These are phyloP conservation scores for Philereme transversata DNA, from an alignment of 2,888 invertebrate genomes.

Conservation along the genomic window DNA sequence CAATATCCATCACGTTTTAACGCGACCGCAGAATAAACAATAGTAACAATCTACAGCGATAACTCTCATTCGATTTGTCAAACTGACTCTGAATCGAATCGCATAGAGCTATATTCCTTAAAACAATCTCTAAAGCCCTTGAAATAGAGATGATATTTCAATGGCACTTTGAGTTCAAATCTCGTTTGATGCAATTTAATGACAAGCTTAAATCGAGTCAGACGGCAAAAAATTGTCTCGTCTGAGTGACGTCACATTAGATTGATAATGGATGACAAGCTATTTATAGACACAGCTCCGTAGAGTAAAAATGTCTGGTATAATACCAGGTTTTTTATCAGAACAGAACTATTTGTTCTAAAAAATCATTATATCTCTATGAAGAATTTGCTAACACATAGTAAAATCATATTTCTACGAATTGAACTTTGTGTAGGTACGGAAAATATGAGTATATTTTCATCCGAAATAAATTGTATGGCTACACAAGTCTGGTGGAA, in stretches of 20 bases:
- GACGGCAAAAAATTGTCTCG: slow-evolving; percentile 60
- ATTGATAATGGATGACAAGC: slow-evolving; percentile 42
- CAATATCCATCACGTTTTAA: slow-evolving; percentile 40
- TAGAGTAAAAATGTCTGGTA: slow-evolving; percentile 11
- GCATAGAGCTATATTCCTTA: slow-evolving; percentile 16
- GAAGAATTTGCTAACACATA: no score
- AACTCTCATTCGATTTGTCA: slow-evolving; percentile 61
- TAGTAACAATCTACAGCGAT: slow-evolving; percentile 29
- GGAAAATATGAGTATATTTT: no score
- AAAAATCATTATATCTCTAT: no score
- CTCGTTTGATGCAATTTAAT: slow-evolving; percentile 54
- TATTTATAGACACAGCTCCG: slow-evolving; percentile 17
- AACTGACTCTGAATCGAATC: slow-evolving; percentile 44
- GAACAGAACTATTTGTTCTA: not conserved
- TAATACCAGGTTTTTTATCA: slow-evolving; percentile 7
- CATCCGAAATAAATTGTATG: no score
- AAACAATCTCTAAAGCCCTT: slow-evolving; percentile 25
- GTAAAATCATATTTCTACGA: no score
- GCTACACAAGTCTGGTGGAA: no score
- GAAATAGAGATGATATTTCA: slow-evolving; percentile 42
- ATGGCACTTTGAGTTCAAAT: slow-evolving; percentile 28
- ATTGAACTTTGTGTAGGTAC: no score
- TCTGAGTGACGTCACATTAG: slow-evolving; percentile 59
- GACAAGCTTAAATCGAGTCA: slow-evolving; percentile 48
- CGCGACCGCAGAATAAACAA: slow-evolving; percentile 26